Evolutionary conservation across 2,113 vertebrate species (phyloP).

Genomic region (Deroptyus accipitrinus): DNA sequence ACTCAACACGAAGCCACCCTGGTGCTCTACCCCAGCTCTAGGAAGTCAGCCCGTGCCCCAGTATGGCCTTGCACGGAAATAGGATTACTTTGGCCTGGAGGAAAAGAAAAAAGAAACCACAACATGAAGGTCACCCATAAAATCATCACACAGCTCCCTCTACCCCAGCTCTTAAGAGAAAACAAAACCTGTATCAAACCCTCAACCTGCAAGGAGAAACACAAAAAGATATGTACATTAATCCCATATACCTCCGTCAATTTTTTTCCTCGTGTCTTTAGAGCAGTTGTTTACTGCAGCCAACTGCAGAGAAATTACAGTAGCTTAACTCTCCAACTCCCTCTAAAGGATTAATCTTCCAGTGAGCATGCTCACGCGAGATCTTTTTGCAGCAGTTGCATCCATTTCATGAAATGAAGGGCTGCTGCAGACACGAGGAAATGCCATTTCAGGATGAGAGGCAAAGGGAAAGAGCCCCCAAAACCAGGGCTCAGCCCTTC

Average conservation of each 20-base stretch:
- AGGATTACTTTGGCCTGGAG: constrained; percentile 52
- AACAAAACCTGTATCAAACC: constrained; percentile 29
- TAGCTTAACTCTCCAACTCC: constrained; percentile 66
- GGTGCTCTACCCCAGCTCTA: constrained; percentile 28
- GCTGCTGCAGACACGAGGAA: constrained; percentile 58
- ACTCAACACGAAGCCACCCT: background rate
- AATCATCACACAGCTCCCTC: constrained; percentile 29
- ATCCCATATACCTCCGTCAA: constrained; percentile 48
- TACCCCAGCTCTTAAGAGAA: background rate
- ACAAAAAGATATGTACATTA: constrained; percentile 17
- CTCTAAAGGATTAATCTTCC: constrained; percentile 66
- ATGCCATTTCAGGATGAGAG: constrained; percentile 65
- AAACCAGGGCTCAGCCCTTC: background rate
- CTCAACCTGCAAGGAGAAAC: constrained; percentile 36
- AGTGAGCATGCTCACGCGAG: constrained; percentile 63
- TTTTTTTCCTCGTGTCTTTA: constrained; percentile 56
- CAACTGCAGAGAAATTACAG: constrained; percentile 68
- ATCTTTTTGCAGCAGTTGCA: constrained; percentile 49
- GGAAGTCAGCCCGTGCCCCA: background rate
- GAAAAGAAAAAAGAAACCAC: constrained; percentile 58
- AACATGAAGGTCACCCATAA: constrained; percentile 51
- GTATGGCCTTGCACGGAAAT: constrained; percentile 25
- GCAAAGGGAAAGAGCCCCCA: background rate
- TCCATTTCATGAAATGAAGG: constrained; percentile 62
- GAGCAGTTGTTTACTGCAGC: constrained; percentile 59